phyloP scores from a whole-genome alignment of 2,888 invertebrate species.

The Cosmorhoe ocellata region DNA sequence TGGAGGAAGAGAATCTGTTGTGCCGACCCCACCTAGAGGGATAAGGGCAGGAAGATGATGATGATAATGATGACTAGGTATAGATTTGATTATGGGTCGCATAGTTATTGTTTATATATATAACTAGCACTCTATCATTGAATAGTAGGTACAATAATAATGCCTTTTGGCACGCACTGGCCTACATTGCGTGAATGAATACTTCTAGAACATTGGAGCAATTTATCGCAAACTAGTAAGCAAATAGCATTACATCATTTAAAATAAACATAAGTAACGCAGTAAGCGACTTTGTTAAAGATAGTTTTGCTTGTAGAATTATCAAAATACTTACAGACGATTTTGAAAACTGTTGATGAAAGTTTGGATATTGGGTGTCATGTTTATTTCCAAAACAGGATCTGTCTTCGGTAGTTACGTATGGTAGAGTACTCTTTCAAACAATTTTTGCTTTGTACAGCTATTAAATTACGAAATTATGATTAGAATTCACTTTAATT shows the following conservation, averaged over 20 bases:
- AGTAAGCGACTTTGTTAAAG: too few species aligned
- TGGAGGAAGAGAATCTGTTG: too few species aligned
- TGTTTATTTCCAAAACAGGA: conserved; percentile 48
- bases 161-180: conserved; percentile 4
- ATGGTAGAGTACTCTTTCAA: background rate
- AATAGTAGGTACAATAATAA: background rate
- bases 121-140: too few species aligned
- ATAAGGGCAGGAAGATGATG: too few species aligned
- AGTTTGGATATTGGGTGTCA: conserved; percentile 84
- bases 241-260: too few species aligned
- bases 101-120: too few species aligned
- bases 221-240: background rate
- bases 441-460: background rate
- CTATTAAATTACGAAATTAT: background rate
- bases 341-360: conserved; percentile 87
- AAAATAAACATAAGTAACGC: background rate
- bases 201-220: conserved; percentile 20
- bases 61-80: too few species aligned
- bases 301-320: background rate
- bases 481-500: conserved; percentile 2
- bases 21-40: too few species aligned
- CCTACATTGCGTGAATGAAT: background rate
- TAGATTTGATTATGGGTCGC: too few species aligned
- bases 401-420: background rate
- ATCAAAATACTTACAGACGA: conserved; percentile 84